Percentiles rank a stretch among this genome's conserved stretches.
phyloP scores from a whole-genome alignment of 2,113 vertebrate species.

The Perccottus glenii region DNA sequence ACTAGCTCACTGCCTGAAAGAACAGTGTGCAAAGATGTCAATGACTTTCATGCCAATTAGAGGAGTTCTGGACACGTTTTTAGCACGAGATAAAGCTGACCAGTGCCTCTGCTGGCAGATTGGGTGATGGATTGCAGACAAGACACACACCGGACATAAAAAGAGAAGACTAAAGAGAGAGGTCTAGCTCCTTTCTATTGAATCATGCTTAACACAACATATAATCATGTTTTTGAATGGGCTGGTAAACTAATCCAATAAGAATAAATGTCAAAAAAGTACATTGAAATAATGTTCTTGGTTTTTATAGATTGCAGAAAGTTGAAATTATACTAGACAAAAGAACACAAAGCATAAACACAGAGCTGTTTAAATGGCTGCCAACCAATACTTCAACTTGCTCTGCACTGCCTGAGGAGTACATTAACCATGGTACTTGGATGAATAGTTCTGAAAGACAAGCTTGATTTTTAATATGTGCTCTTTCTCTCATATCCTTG shows the following conservation, averaged over 20 bases:
- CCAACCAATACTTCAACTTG: not conserved
- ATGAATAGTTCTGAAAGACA: slow-evolving; percentile 20
- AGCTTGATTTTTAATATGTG: slow-evolving; percentile 67
- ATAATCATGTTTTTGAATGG: too few species aligned
- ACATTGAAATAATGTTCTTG: too few species aligned
- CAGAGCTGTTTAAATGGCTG: too few species aligned
- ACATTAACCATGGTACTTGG: slow-evolving; percentile 25
- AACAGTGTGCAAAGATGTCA: slow-evolving; percentile 43
- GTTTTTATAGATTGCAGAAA: too few species aligned
- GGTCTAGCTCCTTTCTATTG: too few species aligned
- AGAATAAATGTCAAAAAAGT: too few species aligned
- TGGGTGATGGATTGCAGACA: slow-evolving; percentile 61
- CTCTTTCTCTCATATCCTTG: slow-evolving; percentile 60
- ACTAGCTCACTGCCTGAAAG: slow-evolving; percentile 51
- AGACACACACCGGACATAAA: slow-evolving; percentile 53
- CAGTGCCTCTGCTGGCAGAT: slow-evolving; percentile 65
- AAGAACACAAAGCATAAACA: too few species aligned
- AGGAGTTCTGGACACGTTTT: slow-evolving; percentile 58
- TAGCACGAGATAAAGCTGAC: slow-evolving; percentile 53
- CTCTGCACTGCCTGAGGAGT: not conserved
- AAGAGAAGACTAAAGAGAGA: slow-evolving; percentile 50
- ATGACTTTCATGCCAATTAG: slow-evolving; percentile 66
- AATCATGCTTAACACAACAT: too few species aligned
- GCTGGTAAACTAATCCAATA: too few species aligned
- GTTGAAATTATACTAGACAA: too few species aligned